Evolutionary conservation across 2,888 invertebrate species (phyloP).

Genomic region (Koerneria pararmatus): DNA sequence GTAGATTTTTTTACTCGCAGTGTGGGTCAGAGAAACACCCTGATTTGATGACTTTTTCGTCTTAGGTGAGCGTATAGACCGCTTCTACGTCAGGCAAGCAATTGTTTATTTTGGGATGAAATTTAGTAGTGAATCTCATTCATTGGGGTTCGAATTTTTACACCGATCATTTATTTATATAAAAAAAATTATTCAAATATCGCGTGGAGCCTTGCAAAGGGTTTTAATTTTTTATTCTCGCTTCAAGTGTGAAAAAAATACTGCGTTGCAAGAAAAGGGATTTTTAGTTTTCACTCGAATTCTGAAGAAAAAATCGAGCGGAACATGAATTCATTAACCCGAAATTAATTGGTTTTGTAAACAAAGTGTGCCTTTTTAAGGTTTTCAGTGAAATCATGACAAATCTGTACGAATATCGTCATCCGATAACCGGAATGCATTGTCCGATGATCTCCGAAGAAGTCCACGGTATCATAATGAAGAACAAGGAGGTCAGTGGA

Average conservation of each 20-base stretch:
- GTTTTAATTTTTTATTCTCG: not conserved
- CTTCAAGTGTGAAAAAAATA: too few species aligned
- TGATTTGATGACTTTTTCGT: not conserved
- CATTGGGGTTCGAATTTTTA: too few species aligned
- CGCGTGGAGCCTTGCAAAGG: not conserved
- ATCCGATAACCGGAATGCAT: constrained; percentile 71
- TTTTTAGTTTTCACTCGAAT: too few species aligned
- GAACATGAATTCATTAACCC: not conserved
- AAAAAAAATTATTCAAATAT: too few species aligned
- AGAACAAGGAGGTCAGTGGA: constrained; percentile 72
- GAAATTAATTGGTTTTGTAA: not conserved
- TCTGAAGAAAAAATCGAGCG: too few species aligned
- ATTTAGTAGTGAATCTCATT: too few species aligned
- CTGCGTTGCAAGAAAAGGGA: too few species aligned
- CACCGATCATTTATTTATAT: too few species aligned
- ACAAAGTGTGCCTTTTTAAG: constrained; percentile 23
- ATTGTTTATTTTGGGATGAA: too few species aligned
- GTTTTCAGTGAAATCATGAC: constrained; percentile 74
- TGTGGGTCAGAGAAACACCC: not conserved
- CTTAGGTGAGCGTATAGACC: too few species aligned
- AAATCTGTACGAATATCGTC: constrained; percentile 75
- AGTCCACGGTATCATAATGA: constrained; percentile 76
- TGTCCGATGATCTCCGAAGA: constrained; percentile 83
- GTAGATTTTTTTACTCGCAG: not conserved
- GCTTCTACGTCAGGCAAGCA: too few species aligned